Evolutionary conservation across 2,113 vertebrate genomes (phyloP), one percentile per base, ranked within the genome.

Genomic region (Tapirus terrestris): DNA sequence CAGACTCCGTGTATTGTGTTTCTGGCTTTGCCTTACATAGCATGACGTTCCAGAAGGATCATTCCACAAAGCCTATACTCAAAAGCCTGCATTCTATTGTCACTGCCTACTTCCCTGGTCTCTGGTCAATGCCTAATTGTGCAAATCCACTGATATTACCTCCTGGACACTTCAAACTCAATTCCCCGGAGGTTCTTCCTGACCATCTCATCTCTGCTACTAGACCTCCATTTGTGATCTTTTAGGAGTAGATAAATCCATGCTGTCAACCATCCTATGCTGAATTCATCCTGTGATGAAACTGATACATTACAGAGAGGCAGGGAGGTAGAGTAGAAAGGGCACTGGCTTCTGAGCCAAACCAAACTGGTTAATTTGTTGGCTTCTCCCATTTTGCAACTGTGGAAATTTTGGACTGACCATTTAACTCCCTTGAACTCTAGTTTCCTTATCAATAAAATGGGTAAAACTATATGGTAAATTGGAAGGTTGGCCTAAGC

Each of bases 331-430:
- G 0, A 20, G 8, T 6, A 21, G 21, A 70, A 70, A 92, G 31
- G 2, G 3, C 9, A 51, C 21, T 31, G 8, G 29, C 17, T 77
- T 85, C 31, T 39, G 21, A 39, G 17, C 45, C 36, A 58, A 72
- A 92, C 0, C 1, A 43, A 86, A 25, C 1, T 14, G 21, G 20
- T 14, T 31, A 33, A 65, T 33, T 43, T 58, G 8, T 21, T 68
- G 29, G 8, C 1, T 48, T n/a, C 21, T 12, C 1, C 6, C 2
- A 27, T 6, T 85, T 73, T 13, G 20, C 5, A 10, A 14, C 16
- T 82, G 31, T 45, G 13, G 11, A 75, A n/a, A 92, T 3, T 53
- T 81, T 33, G 8, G 14, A 53, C 31, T 39, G 17, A 56, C 20
- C 23, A 9, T n/a, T 87, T 51, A 56, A 91, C 5, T 65, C 8